These are phyloP conservation scores for Thryonomys swinderianus DNA, from an alignment of 2,113 vertebrate genomes.

Conservation along the genomic window DNA sequence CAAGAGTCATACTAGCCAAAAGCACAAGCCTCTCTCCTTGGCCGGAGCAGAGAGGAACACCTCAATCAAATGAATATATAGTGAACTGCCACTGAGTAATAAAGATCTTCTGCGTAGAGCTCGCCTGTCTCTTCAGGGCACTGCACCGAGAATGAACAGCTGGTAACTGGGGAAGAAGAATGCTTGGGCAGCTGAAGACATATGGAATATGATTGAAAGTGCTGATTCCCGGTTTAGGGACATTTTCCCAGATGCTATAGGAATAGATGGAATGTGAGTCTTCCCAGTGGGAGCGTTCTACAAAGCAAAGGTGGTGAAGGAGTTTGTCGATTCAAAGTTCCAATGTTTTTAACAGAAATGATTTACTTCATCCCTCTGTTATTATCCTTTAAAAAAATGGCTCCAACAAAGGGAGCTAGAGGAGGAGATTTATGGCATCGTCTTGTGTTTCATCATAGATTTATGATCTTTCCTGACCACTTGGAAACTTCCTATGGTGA, in stretches of 20 bases:
- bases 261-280: neutral
- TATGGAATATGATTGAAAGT: neutral
- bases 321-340: neutral
- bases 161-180: neutral
- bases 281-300: neutral
- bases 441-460: neutral
- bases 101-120: neutral
- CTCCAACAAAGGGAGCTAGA: neutral
- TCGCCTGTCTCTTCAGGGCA: neutral
- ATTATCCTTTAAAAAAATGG: neutral
- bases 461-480: neutral
- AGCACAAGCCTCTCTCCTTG: rapidly evolving
- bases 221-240: neutral
- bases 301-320: neutral
- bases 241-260: neutral
- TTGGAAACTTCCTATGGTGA: neutral
- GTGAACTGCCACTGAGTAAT: neutral
- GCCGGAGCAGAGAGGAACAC: neutral
- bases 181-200: neutral
- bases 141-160: neutral
- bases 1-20: neutral
- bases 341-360: neutral
- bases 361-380: neutral
- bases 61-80: neutral
- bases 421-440: neutral